Percentiles rank a stretch among this genome's conserved stretches.
phyloP scores from a whole-genome alignment of 2,113 vertebrate species.

The Isichthys henryi region DNA sequence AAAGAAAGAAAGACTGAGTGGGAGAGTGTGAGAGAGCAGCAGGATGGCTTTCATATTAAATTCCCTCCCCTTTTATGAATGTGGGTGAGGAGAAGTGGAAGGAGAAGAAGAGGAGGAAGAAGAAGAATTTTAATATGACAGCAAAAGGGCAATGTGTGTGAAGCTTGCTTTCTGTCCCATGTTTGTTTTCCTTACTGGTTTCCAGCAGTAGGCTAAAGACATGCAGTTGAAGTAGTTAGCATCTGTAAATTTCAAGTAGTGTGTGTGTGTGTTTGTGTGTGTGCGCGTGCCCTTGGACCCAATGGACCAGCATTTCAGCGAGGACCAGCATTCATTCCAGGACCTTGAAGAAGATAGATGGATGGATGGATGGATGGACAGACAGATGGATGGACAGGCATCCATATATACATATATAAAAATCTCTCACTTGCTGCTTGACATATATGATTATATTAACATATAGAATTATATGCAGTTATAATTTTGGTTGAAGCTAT shows the following conservation, averaged over 20 bases:
- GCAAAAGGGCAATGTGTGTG: background rate
- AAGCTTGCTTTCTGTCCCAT: background rate
- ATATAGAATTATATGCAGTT: background rate
- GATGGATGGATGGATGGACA: background rate
- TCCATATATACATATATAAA: background rate
- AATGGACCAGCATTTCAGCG: background rate
- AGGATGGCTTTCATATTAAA: background rate
- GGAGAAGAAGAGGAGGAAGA: background rate
- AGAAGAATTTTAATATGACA: background rate
- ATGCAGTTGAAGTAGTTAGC: background rate
- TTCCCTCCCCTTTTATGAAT: background rate
- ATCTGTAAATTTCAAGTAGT: background rate
- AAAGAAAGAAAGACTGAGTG: conserved; percentile 5
- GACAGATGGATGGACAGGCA: background rate
- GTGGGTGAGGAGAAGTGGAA: background rate
- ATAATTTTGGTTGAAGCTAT: background rate
- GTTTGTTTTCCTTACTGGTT: background rate
- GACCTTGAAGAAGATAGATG: background rate
- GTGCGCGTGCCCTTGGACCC: background rate
- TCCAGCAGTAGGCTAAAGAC: background rate
- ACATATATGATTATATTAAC: background rate
- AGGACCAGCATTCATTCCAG: background rate
- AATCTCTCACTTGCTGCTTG: background rate
- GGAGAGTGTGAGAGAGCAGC: background rate
- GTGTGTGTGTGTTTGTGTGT: background rate